Evolutionary conservation across 2,888 invertebrate species (phyloP).

Genomic region (Clistopyga incitator): DNA sequence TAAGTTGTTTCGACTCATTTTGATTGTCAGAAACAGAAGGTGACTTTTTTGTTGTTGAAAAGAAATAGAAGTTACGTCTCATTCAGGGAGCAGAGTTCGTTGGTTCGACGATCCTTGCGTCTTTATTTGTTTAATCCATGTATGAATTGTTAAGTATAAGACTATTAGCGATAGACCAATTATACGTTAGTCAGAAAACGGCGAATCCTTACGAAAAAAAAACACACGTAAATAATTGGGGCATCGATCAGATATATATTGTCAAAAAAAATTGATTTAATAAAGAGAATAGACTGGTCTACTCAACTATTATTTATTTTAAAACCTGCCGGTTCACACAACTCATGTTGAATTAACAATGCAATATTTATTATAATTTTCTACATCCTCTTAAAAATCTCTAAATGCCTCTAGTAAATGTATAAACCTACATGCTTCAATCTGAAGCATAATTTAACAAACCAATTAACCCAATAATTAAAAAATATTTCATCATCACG

Average conservation of each 20-base stretch:
- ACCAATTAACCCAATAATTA: no score
- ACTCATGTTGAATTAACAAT: no score
- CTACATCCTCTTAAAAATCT: no score
- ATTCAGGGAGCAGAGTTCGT: constrained; percentile 24
- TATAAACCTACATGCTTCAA: no score
- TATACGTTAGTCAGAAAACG: neutral
- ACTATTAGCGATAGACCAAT: constrained; percentile 30
- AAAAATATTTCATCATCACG: no score
- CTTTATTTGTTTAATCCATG: constrained; percentile 27
- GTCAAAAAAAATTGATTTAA: constrained; percentile 40
- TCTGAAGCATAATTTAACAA: no score
- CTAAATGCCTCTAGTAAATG: no score
- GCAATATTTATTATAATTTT: no score
- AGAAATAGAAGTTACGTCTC: constrained; percentile 15
- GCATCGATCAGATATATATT: constrained; percentile 29
- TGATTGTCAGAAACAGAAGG: constrained; percentile 21
- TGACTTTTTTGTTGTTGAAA: constrained; percentile 13
- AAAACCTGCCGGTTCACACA: neutral
- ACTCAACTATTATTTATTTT: constrained; percentile 12
- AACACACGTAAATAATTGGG: constrained; percentile 10
- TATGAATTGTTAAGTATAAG: constrained; percentile 1
- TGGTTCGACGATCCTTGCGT: constrained; percentile 21
- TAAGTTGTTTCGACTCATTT: constrained; percentile 35
- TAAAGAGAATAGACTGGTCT: constrained; percentile 61
- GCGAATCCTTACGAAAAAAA: neutral